phyloP scores from a whole-genome alignment of 2,888 invertebrate species.

The Scaptodrosophila latifasciaeformis region DNA sequence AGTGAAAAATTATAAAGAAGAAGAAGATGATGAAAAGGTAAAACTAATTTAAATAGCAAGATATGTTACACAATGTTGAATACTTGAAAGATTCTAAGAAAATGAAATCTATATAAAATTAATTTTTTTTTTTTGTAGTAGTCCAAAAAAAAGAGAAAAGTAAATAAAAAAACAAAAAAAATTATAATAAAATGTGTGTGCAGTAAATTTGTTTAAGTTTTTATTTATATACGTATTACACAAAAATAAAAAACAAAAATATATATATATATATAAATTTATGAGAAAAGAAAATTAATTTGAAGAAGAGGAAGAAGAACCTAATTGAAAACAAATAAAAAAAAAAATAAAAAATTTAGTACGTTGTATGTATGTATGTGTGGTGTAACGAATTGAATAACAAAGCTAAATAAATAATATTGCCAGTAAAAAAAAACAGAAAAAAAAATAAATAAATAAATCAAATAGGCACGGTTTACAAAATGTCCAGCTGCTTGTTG shows the following conservation, averaged over 20 bases:
- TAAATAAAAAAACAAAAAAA: conserved; percentile 5
- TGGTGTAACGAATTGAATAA: conserved; percentile 52
- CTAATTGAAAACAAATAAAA: conserved; percentile 26
- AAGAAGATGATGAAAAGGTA: conserved; percentile 33
- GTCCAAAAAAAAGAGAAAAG: conserved; percentile 43
- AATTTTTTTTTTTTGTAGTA: conserved; percentile 55
- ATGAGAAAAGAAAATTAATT: too few species aligned
- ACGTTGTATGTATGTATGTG: conserved; percentile 46
- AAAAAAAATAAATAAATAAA: conserved; percentile 1
- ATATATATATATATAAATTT: neutral
- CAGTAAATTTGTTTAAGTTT: conserved; percentile 67
- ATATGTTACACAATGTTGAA: conserved; percentile 59
- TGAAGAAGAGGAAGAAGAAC: too few species aligned
- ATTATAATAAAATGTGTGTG: conserved; percentile 46
- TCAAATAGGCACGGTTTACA: conserved; percentile 45
- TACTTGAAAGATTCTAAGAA: conserved; percentile 53
- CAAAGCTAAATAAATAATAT: conserved; percentile 25
- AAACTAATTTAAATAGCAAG: conserved; percentile 48
- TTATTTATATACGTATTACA: conserved; percentile 64
- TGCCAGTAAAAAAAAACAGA: conserved; percentile 16
- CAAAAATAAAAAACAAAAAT: conserved; percentile 16
- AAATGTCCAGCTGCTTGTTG: too few species aligned
- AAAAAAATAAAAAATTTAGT: conserved; percentile 31
- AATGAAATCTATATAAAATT: conserved; percentile 26
- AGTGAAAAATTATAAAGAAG: conserved; percentile 32